A percentile compares a stretch with the other conserved stretches of the same genome.
Conservation (phyloP, 2,888 invertebrate genomes). For the Drosophila quinaria region DNA sequence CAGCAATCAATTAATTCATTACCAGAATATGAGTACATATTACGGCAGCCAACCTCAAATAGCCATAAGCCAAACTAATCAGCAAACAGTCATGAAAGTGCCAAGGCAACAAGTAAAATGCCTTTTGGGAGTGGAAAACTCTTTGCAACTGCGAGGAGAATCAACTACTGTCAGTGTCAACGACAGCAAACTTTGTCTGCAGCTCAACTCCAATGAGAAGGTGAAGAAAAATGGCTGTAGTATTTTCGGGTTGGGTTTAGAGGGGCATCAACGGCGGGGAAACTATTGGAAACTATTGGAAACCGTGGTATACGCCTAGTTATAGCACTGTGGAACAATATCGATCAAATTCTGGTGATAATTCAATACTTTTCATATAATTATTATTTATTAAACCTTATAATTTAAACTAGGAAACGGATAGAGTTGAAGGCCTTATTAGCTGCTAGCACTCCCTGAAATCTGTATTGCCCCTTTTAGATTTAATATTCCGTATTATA, state of each 20-base stretch:
- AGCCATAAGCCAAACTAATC: slow-evolving; percentile 70
- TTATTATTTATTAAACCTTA: too few species aligned
- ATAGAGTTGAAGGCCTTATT: too few species aligned
- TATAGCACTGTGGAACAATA: slow-evolving; percentile 4
- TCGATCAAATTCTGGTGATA: background rate
- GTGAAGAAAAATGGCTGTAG: background rate
- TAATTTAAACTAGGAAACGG: too few species aligned
- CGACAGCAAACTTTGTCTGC: slow-evolving; percentile 58
- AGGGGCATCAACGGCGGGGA: slow-evolving; percentile 20
- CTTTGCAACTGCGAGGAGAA: background rate
- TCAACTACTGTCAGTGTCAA: slow-evolving; percentile 51
- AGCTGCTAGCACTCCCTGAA: too few species aligned
- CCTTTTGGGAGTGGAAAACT: slow-evolving; percentile 21
- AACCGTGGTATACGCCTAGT: slow-evolving; percentile 39
- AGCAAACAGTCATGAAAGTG: slow-evolving; percentile 50
- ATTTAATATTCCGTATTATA: too few species aligned
- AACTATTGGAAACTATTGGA: slow-evolving; percentile 25
- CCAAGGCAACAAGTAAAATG: slow-evolving; percentile 53
- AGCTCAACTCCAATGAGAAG: slow-evolving; percentile 6
- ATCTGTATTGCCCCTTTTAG: too few species aligned
- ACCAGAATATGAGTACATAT: background rate
- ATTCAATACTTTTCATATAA: background rate
- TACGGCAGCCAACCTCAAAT: slow-evolving; percentile 58
- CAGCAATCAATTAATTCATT: slow-evolving; percentile 66
- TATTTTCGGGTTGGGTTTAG: slow-evolving; percentile 9